Evolutionary conservation across 2,797 vertebrate genomes (phyloP).

Genomic region (Lates japonicus): DNA sequence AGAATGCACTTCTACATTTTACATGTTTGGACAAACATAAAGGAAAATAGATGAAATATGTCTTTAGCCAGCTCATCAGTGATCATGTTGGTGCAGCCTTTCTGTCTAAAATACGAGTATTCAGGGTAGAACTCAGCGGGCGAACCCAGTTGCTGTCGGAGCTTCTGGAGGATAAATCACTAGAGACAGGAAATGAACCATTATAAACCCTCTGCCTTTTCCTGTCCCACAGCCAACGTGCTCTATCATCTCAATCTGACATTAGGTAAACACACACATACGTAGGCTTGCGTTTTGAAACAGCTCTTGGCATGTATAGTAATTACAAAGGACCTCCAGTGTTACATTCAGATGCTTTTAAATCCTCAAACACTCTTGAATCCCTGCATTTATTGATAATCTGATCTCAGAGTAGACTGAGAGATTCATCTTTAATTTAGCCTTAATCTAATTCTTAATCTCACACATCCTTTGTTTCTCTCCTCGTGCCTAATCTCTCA

Average conservation of each 20-base stretch:
- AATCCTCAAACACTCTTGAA: constrained; percentile 14
- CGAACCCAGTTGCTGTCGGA: background rate
- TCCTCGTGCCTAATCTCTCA: background rate
- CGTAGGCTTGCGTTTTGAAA: background rate
- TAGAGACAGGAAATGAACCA: constrained; percentile 57
- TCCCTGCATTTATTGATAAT: constrained; percentile 46
- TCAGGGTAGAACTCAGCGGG: background rate
- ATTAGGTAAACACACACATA: constrained; percentile 10
- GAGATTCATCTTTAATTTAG: constrained; percentile 35
- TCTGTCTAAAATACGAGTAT: background rate
- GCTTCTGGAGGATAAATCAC: constrained; percentile 24
- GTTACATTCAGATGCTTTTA: background rate
- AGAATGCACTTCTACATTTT: background rate
- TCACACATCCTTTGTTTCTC: constrained; percentile 12
- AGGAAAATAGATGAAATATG: background rate
- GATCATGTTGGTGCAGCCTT: too few species aligned
- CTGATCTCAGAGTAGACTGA: constrained; percentile 37
- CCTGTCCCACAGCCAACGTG: constrained; percentile 49
- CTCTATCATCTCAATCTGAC: constrained; percentile 61
- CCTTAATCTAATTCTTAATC: constrained; percentile 43
- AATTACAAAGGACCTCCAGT: background rate
- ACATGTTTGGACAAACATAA: background rate
- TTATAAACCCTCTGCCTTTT: constrained; percentile 56
- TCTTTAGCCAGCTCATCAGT: background rate
- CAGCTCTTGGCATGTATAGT: background rate